Conservation (phyloP, 2,888 invertebrate species). For the Scaptomyza tumidula region DNA sequence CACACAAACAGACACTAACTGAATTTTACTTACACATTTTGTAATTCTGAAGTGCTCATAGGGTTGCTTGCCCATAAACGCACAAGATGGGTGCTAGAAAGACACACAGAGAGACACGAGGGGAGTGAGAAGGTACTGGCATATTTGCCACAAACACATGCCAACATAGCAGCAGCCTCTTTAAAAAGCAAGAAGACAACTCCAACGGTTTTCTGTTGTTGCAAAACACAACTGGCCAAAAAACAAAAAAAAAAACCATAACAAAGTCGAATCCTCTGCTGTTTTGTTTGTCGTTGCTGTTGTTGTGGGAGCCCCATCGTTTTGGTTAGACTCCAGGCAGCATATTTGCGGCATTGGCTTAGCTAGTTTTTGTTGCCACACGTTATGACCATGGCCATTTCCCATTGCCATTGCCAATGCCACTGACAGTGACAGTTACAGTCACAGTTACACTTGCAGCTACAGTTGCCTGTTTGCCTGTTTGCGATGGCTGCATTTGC, state of each 20-base stretch:
- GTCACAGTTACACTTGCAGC: slow-evolving; percentile 30
- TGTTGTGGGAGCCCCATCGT: slow-evolving; percentile 39
- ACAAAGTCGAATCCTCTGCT: slow-evolving; percentile 38
- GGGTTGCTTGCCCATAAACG: slow-evolving; percentile 6
- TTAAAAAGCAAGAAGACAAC: slow-evolving; percentile 40
- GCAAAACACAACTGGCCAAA: slow-evolving; percentile 39
- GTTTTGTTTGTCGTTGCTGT: slow-evolving; percentile 27
- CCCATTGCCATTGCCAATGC: slow-evolving; percentile 30
- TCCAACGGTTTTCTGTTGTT: slow-evolving; percentile 48
- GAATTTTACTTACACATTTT: slow-evolving; percentile 47
- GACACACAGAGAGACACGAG: not conserved
- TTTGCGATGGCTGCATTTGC: slow-evolving; percentile 7
- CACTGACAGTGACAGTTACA: slow-evolving; percentile 36
- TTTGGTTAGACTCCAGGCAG: slow-evolving; percentile 44
- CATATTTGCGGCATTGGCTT: slow-evolving; percentile 64
- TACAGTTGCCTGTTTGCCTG: slow-evolving; percentile 12
- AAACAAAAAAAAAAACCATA: slow-evolving; percentile 8
- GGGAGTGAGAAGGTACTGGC: slow-evolving; percentile 1
- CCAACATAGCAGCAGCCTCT: slow-evolving; percentile 22
- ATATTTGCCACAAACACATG: slow-evolving; percentile 39
- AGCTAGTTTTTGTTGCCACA: slow-evolving; percentile 44
- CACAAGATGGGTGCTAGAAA: no score
- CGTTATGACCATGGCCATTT: slow-evolving; percentile 27
- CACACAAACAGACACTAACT: slow-evolving; percentile 43
- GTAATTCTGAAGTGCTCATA: slow-evolving; percentile 7